Evolutionary conservation across 1,140 invertebrate genomes (phyloP), one percentile per base, ranked within the genome.

Genomic region (Oppia nitens): DNA sequence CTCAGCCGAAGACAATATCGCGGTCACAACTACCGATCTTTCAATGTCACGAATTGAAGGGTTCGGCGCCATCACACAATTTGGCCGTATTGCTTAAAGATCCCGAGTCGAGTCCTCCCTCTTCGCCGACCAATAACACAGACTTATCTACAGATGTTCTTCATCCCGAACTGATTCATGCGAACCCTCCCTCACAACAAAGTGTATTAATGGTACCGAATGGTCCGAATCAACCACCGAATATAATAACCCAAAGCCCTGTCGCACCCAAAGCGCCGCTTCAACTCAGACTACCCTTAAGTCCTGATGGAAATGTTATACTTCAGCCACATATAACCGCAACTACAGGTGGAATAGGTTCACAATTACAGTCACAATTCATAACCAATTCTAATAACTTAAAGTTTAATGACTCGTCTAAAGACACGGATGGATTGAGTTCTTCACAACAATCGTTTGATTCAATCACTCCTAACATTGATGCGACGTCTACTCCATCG

Each of bases 81-180:
- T 56, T 68, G 53, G 66, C 64, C 53, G 66, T 68, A 25, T 28
- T 68, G 12, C 58, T 68, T 24, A 67, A 66, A 60, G 64, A 68
- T 47, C 59, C 62, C 25, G 64, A 63, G 3, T 60, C 29, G 21
- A 53, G 49, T 25, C 61, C 61, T 25, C 61, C 61, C n/a, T 29
- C 60, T 25, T 62, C 61, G 25, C 61, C 61, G 1, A 45, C 50
- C 20, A 40, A 49, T 20, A 9, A 48, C 3, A 24, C 20, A 11
- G 11, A 61, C 9, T 25, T 17, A 48, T 28, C 28, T 12, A 60
- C 51, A 24, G 29, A n/a, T 24, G 24, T 17, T 55, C 23, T 21
- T 52, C n/a, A 32, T 20, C 48, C 26, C 14, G 47, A 49, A 32
- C 11, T 17, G 11, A 27, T 57, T 50, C 27, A 56, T 20, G 32